Evolutionary conservation across 2,888 invertebrate species (phyloP), one percentile per base, ranked within the genome.

Genomic region (Marronus borbonicus): DNA sequence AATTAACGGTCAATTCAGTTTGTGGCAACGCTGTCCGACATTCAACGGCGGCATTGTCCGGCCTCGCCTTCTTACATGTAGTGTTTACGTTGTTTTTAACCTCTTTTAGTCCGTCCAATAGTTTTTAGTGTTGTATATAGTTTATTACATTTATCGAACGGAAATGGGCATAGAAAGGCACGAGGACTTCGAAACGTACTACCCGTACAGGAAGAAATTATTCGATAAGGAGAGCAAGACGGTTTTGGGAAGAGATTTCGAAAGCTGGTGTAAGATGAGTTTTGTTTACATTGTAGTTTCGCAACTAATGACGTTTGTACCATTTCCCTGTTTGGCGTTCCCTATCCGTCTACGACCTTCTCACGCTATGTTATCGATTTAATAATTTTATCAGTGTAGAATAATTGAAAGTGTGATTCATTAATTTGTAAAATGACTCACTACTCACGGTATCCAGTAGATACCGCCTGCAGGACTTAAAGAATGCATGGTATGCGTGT

Each of bases 181-280:
- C 2, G 77, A 77, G 20, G 77, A 77, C n/a, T 70, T 36, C 24
- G 70, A 77, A 52, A 52, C 60, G 50, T 64, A 64, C 55, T 58
- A 28, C 28, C 77, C 77, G 39, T 72, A 70, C 64, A 77, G 70
- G 52, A 70, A 60, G 52, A 77, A 77, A 64, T 49, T 77, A 65
- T 77, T 72, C 77, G 77, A 77, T 44, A 70, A 70, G 60, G 70
- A 77, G 64, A 70, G 72, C 44, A 52, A 64, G 20, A 90, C 91
- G 80, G 89, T 92, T 83, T 88, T 92, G 82, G 93, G 93, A 76
- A 89, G 93, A 83, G 92, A 91, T 66, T 90, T 90, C 66, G 86
- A 89, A 82, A 92, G 92, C 85, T 93, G 93, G 93, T 90, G 92
- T 92, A 89, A 90, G 91, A 17, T 62, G 31, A 36, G 75, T 76